phyloP scores from a whole-genome alignment of 1,140 invertebrate species.

The Batillaria attramentaria region DNA sequence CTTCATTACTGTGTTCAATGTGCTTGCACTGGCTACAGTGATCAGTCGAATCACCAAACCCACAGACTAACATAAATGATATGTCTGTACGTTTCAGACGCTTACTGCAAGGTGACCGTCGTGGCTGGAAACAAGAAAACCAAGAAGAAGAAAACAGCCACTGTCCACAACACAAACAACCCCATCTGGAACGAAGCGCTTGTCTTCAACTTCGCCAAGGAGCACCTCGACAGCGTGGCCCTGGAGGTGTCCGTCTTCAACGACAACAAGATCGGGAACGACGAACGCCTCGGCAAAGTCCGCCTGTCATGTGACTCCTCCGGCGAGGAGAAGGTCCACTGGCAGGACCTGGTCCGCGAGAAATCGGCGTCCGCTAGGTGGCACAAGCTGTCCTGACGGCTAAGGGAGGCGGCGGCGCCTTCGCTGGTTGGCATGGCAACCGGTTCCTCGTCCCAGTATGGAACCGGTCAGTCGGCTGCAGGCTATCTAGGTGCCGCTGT shows the following conservation, averaged over 20 bases:
- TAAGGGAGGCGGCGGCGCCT: slow-evolving; percentile 21
- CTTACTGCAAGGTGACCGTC: slow-evolving; percentile 66
- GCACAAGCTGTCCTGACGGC: slow-evolving; percentile 51
- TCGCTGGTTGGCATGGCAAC: not conserved
- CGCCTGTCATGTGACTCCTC: slow-evolving; percentile 54
- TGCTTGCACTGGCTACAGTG: no score
- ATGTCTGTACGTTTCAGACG: slow-evolving; percentile 72
- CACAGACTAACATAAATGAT: no score
- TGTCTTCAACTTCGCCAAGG: slow-evolving; percentile 68
- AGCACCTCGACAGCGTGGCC: slow-evolving; percentile 54
- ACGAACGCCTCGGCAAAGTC: slow-evolving; percentile 63
- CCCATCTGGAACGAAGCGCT: slow-evolving; percentile 67
- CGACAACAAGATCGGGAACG: slow-evolving; percentile 68
- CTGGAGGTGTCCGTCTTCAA: slow-evolving; percentile 64
- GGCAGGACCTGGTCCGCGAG: slow-evolving; percentile 59
- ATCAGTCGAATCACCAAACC: no score
- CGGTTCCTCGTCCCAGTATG: no score
- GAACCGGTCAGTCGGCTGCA: slow-evolving; percentile 26
- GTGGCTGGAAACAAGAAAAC: slow-evolving; percentile 76
- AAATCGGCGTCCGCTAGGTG: slow-evolving; percentile 56
- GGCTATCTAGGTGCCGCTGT: slow-evolving; percentile 26
- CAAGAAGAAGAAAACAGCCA: slow-evolving; percentile 68
- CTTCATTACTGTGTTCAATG: no score
- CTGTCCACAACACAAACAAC: slow-evolving; percentile 52
- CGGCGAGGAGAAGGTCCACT: slow-evolving; percentile 62